Evolutionary conservation across 2,888 invertebrate genomes (phyloP), one percentile per base, ranked within the genome.

Genomic region (Oxyteleia sp.): DNA sequence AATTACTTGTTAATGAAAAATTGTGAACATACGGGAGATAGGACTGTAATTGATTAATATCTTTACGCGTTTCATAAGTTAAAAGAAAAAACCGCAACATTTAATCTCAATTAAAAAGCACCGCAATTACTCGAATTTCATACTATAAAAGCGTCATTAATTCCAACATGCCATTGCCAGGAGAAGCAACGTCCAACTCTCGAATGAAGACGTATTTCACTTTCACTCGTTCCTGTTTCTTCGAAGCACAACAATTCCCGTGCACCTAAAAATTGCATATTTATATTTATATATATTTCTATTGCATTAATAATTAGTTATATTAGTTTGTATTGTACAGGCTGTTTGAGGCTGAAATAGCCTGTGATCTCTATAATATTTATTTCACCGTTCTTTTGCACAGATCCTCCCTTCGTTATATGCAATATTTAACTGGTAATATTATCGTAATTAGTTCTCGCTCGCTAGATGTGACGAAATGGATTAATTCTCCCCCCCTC

Each of bases 321-420:
- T 92, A 93, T 92, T 91, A 91, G 92, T 92, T 92, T 92, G 92
- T 93, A 92, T 92, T 90, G 90, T 92, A 93, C 92, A 92, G 90
- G 90, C 90, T 92, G 90, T 87, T 86, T 74, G 85, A 87, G 90
- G 87, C 87, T 76, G 86, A 88, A 89, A 43, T 86, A 88, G 88
- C 89, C 78, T 87, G 88, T 88, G 87, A 88, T 90, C 87, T 90
- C 87, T 88, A 88, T 87, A 82, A 87, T 89, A 86, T 87, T 88
- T 85, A 82, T 86, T 86, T 88, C 82, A 85, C 85, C 79, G 79
- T 69, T 85, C 66, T 85, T 82, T 74, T 86, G 86, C 85, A 86
- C 85, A 86, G 82, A 86, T 85, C 76, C 81, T 72, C 45, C 23
- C 76, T 69, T 72, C 59, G 68, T 83, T 79, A 75, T 68, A 81